Conservation (phyloP, 1,140 invertebrate species). For the Drosophila truncata region DNA sequence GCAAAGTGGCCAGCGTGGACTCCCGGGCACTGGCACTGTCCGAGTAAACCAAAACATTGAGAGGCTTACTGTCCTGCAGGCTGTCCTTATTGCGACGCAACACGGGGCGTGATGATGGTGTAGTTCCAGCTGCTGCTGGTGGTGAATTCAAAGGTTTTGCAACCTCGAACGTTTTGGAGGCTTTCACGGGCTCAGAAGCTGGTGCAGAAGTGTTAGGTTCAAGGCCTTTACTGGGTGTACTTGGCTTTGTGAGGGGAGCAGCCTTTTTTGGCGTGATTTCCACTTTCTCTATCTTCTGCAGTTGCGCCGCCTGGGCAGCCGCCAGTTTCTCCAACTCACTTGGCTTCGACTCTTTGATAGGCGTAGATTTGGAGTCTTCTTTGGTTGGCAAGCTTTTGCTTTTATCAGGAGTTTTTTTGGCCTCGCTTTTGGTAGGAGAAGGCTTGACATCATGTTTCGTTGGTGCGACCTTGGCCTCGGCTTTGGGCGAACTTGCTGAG, state of each 20-base stretch:
- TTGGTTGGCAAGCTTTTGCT: constrained; percentile 27
- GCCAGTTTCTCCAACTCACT: constrained; percentile 64
- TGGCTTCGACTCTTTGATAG: constrained; percentile 5
- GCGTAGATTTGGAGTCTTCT: constrained; percentile 15
- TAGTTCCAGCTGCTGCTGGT: constrained; percentile 14
- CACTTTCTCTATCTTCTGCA: constrained; percentile 7
- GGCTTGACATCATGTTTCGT: constrained; percentile 6
- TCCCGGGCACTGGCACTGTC: constrained; percentile 91
- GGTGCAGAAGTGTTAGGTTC: neutral
- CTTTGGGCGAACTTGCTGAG: neutral
- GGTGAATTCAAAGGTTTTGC: constrained; percentile 37
- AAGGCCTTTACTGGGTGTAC: neutral
- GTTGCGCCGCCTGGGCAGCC: constrained; percentile 11
- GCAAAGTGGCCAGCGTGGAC: constrained; percentile 89
- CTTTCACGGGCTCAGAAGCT: constrained; percentile 15
- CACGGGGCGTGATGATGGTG: constrained; percentile 52
- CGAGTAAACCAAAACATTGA: constrained; percentile 93
- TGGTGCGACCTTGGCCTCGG: constrained; percentile 7
- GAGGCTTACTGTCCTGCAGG: constrained; percentile 87
- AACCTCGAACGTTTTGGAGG: constrained; percentile 53
- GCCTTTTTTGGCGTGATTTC: constrained; percentile 2
- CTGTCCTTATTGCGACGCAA: constrained; percentile 68
- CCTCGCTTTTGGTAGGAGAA: constrained; percentile 2
- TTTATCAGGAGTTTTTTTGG: constrained; percentile 1
- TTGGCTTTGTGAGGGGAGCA: neutral